phyloP scores from a whole-genome alignment of 2,113 vertebrate species.

The Tachycineta bicolor region DNA sequence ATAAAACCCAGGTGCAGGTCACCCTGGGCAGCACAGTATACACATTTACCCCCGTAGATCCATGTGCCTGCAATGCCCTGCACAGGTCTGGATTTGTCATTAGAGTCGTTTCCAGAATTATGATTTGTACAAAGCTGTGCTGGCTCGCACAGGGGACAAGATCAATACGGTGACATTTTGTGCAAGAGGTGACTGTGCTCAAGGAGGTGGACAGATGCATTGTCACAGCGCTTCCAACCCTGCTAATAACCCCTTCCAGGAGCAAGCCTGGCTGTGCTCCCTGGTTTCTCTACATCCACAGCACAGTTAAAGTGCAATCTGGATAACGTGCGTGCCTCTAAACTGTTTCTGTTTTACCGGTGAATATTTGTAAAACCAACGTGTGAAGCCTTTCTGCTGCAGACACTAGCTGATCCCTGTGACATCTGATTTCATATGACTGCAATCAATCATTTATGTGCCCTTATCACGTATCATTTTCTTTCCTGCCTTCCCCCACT shows the following conservation, averaged over 20 bases:
- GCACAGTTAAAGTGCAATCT: background rate
- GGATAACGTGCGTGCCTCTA: background rate
- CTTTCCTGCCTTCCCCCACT: background rate
- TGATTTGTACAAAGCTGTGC: background rate
- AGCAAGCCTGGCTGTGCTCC: background rate
- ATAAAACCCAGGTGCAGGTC: background rate
- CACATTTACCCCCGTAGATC: background rate
- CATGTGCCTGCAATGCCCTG: background rate
- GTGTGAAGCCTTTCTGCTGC: background rate
- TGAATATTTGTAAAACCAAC: background rate
- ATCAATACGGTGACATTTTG: background rate
- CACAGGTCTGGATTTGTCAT: background rate
- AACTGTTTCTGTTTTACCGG: background rate
- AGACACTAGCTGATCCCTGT: background rate
- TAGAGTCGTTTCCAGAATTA: accelerated
- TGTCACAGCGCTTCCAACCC: background rate
- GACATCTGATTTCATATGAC: background rate
- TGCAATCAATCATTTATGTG: background rate
- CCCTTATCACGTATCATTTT: background rate
- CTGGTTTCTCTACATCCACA: background rate
- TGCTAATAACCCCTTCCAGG: background rate
- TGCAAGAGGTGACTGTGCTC: background rate
- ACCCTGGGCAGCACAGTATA: background rate
- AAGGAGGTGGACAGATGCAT: background rate
- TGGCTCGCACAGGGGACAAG: background rate